A percentile compares a stretch with the other conserved stretches of the same genome.
Evolutionary conservation across 2,113 vertebrate species (phyloP).

Genomic region (Callaeas wilsoni): DNA sequence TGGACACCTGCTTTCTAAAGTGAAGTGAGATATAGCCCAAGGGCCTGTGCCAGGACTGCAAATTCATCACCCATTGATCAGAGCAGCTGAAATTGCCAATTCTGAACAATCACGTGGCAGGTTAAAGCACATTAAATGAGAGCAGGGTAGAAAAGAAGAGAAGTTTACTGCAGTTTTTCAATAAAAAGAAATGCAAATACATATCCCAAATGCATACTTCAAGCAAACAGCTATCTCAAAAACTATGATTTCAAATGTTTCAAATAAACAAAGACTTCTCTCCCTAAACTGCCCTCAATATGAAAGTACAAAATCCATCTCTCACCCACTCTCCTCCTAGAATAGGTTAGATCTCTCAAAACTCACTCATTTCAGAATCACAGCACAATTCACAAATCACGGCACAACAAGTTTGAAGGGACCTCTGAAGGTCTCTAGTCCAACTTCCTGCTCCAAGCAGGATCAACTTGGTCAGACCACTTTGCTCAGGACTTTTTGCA

Average conservation of each 20-base stretch:
- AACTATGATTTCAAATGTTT: neutral
- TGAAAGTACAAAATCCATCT: neutral
- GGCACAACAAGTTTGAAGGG: neutral
- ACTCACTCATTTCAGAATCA: neutral
- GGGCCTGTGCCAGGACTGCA: neutral
- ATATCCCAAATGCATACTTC: neutral
- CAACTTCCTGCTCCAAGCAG: neutral
- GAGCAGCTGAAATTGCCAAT: neutral
- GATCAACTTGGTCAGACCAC: neutral
- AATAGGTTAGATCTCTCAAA: neutral
- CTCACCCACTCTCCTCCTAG: neutral
- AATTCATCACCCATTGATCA: neutral
- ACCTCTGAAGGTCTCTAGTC: neutral
- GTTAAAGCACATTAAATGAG: neutral
- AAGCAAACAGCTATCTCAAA: neutral
- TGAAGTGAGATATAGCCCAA: neutral
- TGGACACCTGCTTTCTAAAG: neutral
- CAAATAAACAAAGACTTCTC: neutral
- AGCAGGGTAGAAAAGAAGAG: neutral
- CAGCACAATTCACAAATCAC: neutral
- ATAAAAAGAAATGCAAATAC: neutral
- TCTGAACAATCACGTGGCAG: neutral
- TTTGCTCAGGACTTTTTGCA: neutral
- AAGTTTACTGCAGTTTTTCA: neutral
- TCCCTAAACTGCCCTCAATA: neutral